Conservation (phyloP, 30 jellyfish, hydroid and myxozoan species). For the Pseudorhiza aurosa region DNA sequence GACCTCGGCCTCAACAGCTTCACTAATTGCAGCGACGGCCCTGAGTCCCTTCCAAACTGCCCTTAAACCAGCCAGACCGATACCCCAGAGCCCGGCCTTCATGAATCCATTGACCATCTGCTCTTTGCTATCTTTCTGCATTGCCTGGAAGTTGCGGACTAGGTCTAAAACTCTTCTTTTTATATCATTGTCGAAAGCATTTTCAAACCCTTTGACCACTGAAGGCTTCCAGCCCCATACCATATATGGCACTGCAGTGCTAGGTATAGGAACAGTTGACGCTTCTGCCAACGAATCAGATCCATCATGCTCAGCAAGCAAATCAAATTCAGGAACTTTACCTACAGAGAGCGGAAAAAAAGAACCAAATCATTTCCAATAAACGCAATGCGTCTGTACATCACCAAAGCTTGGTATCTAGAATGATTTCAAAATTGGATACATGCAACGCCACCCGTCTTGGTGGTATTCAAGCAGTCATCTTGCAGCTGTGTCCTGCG, state of each 20-base stretch:
- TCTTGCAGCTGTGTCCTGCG: too few species aligned
- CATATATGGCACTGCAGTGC: conserved; percentile 51
- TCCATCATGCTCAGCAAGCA: conserved; percentile 34
- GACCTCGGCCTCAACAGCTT: conserved; percentile 33
- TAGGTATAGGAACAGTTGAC: conserved; percentile 37
- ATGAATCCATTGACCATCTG: conserved; percentile 46
- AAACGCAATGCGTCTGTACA: too few species aligned
- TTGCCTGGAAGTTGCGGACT: conserved; percentile 33
- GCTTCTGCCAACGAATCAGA: neutral
- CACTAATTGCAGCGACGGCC: conserved; percentile 36
- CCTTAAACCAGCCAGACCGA: conserved; percentile 36
- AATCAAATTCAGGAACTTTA: conserved; percentile 31
- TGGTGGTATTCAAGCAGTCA: too few species aligned
- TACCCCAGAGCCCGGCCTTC: conserved; percentile 48
- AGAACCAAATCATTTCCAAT: neutral
- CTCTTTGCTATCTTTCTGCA: conserved; percentile 25
- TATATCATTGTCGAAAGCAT: conserved; percentile 18
- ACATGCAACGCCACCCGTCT: too few species aligned
- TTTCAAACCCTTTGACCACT: conserved; percentile 5
- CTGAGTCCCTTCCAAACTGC: conserved; percentile 52
- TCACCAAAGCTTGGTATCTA: too few species aligned
- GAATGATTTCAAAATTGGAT: too few species aligned
- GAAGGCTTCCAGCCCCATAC: conserved; percentile 67
- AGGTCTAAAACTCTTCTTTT: conserved; percentile 8
- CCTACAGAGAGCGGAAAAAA: conserved; percentile 19